These are phyloP conservation scores for Nasonia vitripennis DNA, from an alignment of 1,140 invertebrate genomes.

Conservation along the genomic window DNA sequence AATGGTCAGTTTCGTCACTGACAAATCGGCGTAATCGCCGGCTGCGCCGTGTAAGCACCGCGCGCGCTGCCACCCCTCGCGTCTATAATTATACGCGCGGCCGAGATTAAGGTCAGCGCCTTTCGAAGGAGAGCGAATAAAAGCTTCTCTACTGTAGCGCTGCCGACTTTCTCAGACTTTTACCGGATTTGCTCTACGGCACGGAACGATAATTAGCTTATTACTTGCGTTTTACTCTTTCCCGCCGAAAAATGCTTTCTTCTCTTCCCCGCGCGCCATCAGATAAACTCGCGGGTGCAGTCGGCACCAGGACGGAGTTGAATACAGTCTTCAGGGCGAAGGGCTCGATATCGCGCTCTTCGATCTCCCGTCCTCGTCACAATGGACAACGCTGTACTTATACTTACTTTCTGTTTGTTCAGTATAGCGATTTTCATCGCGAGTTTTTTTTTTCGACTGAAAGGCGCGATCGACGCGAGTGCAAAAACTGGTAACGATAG, in stretches of 20 bases:
- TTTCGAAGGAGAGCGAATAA: not conserved
- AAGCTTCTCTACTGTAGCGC: not conserved
- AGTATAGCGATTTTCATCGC: too few species aligned
- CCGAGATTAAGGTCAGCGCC: slow-evolving; percentile 21
- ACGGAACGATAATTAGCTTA: slow-evolving; percentile 23
- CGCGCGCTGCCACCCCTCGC: not conserved
- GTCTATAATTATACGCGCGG: slow-evolving; percentile 35
- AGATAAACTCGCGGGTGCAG: too few species aligned
- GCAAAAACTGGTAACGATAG: too few species aligned
- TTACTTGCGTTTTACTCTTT: not conserved
- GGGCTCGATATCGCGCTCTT: too few species aligned
- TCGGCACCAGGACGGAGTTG: too few species aligned
- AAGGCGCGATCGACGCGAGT: too few species aligned
- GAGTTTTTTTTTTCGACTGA: not conserved
- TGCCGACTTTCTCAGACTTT: not conserved
- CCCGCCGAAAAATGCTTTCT: too few species aligned
- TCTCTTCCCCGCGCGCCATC: too few species aligned
- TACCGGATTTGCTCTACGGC: slow-evolving; percentile 50
- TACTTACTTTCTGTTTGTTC: too few species aligned
- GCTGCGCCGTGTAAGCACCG: not conserved
- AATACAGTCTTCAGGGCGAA: too few species aligned
- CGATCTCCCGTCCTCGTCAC: too few species aligned
- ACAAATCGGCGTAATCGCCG: slow-evolving; percentile 50
- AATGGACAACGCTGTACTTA: too few species aligned
- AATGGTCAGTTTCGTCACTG: slow-evolving; percentile 48